These are phyloP conservation scores for Dicyrtoma fusca DNA, from an alignment of 2,888 invertebrate species.

Conservation along the genomic window DNA sequence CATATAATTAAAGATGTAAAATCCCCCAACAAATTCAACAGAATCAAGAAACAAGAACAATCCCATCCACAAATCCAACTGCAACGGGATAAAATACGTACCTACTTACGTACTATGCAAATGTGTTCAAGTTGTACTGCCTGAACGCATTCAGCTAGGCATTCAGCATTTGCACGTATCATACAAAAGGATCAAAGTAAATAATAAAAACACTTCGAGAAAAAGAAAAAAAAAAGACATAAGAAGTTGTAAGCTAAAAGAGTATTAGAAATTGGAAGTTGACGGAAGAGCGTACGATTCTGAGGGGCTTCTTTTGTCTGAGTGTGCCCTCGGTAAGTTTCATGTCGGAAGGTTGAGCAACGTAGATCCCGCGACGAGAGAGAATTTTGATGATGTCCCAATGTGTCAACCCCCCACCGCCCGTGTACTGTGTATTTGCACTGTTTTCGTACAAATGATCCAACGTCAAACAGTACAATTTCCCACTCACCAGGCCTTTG, in stretches of 20 bases:
- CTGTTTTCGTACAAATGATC: slow-evolving; percentile 46
- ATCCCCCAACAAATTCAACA: no score
- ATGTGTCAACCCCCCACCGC: slow-evolving; percentile 45
- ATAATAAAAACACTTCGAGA: not conserved
- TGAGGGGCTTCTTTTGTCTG: slow-evolving; percentile 52
- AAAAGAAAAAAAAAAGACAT: not conserved
- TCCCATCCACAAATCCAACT: no score
- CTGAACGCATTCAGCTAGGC: no score
- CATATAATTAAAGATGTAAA: no score
- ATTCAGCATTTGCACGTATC: no score
- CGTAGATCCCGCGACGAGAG: slow-evolving; percentile 52
- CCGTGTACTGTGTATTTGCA: slow-evolving; percentile 28
- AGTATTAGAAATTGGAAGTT: no score
- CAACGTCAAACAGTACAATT: slow-evolving; percentile 51
- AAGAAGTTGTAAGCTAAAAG: no score
- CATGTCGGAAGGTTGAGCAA: slow-evolving; percentile 55
- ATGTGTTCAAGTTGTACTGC: no score
- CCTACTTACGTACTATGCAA: no score
- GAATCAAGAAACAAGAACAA: no score
- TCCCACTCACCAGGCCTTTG: slow-evolving; percentile 50
- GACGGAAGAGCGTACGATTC: slow-evolving; percentile 47
- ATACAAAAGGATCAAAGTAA: not conserved
- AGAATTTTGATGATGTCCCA: slow-evolving; percentile 56
- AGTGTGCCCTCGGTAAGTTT: slow-evolving; percentile 54
- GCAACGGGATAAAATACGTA: no score